Base-by-base conservation (phyloP, 2,797 vertebrate genomes). In the Podarcis lilfordi region DNA sequence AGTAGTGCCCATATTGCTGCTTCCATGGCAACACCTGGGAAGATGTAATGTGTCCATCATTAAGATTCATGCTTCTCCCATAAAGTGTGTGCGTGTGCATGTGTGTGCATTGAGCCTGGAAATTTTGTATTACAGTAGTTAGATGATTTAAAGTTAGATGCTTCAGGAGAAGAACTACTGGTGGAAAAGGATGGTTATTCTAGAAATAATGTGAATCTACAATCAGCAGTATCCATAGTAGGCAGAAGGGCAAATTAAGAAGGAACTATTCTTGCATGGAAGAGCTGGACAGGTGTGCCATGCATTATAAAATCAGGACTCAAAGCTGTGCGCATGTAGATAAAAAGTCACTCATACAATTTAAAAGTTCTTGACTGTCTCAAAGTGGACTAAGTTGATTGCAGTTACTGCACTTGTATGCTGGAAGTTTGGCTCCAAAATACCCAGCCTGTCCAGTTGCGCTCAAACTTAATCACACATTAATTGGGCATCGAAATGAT, bases 401-500 rank as follows among this genome's bases (percentile, higher is more conserved):
- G 69, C 15, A 10, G 6, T 45, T 86, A 17, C 10, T 78, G 50
- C 4, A 55, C 50, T 55, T 69, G 66, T 29, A 27, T 69, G 27
- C 9, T 79, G 23, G 71, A 78, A 3, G 21, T 9, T 85, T 64
- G 59, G 27, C 21, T 85, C 15, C 37, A 32, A n/a, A 78, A 84
- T 64, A 91, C 40, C 84, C 76, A 45, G 59, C 86, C 61, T 86
- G 87, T 89, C 1, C 2, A 89, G 37, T 21, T 82, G 21, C 0
- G n/a, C 27, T 37, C 77, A 45, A 29, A 45, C 3, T 32, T 91
- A 88, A 88, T 78, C 5, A 89, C 84, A 79, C n/a, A 84, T 88
- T 83, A 85, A 86, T 84, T 78, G 68, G 59, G 72, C 89, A 69
- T 82, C 88, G 78, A 88, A 88, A 87, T 76, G 82, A 86, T 10